Base-by-base conservation (phyloP, 2,888 invertebrate genomes). In the Cheilosia impressa region DNA sequence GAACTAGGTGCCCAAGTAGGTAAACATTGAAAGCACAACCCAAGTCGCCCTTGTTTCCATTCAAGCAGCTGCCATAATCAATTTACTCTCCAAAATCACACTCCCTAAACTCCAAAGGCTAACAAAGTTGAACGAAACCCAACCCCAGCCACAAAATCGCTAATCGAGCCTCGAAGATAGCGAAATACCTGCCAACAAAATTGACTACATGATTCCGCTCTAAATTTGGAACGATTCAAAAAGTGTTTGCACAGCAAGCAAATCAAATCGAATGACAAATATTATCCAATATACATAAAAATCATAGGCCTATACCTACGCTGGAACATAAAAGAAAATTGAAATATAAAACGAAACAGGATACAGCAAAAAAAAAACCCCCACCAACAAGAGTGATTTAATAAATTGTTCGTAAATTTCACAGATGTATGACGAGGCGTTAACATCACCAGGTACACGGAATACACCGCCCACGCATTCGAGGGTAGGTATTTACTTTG, bases 211-310 rank as follows among this genome's bases (percentile, higher is more conserved):
- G 45, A 13, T 47, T 75, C 63, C 50, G 50, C 34, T 57, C 53
- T 38, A 72, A 68, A 68, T 83, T 77, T 50, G 55, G 55, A 27
- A 69, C 65, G 62, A 71, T 84, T 55, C 50, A 69, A 66, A 79
- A 65, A 68, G 53, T 84, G 84, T 80, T 79, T 79, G 76, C 80
- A 69, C 71, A 71, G 65, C 80, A 75, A 50, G 41, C 65, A 66
- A 75, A 75, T 75, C 55, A 84, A 80, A 79, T 84, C 72, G 63
- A 65, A 77, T 68, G 22, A 63, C 53, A 79, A 84, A 84, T 75
- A 73, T 76, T 77, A 77, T 52, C 60, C 66, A 38, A 38, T 38
- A 13, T 13, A 38, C 10, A 38, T 38, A 38, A 38, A 13, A 38
- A 38, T 38, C 13, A 13, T 38, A 38, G 38, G 38, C 22, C 22